Percentiles rank a stretch among this genome's conserved stretches.
phyloP scores from a whole-genome alignment of 2,888 invertebrate species.

The Euzetes globulus region DNA sequence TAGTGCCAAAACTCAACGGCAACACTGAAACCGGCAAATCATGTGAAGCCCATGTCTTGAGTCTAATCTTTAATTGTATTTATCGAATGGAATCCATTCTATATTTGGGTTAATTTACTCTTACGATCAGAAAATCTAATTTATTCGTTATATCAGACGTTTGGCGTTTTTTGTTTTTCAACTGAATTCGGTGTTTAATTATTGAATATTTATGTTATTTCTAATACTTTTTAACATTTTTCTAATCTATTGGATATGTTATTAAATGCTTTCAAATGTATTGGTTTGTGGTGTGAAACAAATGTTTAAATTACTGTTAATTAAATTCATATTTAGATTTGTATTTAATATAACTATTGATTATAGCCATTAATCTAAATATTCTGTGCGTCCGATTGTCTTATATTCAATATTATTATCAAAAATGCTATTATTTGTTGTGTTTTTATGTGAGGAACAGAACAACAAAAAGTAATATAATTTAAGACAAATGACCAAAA shows the following conservation, averaged over 20 bases:
- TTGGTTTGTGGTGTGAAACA: not conserved
- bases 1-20: no score
- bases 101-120: no score
- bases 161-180: not conserved
- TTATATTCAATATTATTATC: not conserved
- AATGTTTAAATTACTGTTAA: not conserved
- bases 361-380: not conserved
- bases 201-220: not conserved
- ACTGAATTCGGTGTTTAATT: not conserved
- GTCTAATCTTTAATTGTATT: not conserved
- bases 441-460: not conserved
- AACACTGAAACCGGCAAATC: no score
- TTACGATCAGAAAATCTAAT: no score
- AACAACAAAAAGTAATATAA: not conserved
- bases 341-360: not conserved
- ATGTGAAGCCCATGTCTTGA: no score
- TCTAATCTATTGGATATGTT: not conserved
- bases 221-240: not conserved
- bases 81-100: not conserved
- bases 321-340: not conserved
- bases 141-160: not conserved
- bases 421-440: not conserved
- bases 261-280: not conserved
- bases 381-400: not conserved
- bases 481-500: not conserved